A percentile compares a stretch with the other conserved stretches of the same genome.
Evolutionary conservation across 92 coral and sea anemone species (phyloP).

Genomic region (Zoanthus sociatus): DNA sequence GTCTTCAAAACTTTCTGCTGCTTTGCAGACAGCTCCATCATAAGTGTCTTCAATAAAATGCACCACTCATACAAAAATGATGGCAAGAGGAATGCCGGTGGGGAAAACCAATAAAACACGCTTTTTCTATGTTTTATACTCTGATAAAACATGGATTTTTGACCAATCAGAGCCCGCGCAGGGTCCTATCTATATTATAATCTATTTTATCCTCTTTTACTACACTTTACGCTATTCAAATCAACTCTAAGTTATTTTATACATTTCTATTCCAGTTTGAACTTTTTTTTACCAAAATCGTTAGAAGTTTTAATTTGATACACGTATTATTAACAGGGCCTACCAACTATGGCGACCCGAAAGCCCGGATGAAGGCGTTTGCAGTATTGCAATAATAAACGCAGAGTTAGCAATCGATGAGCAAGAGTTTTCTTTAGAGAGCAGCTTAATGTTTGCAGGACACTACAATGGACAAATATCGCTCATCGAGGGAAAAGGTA

Average conservation of each 20-base stretch:
- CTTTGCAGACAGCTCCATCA: too few relatives aligned
- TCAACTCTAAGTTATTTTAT: neutral
- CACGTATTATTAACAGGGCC: constrained; percentile 59
- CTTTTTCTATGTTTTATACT: too few relatives aligned
- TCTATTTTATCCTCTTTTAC: neutral
- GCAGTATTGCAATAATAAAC: constrained; percentile 82
- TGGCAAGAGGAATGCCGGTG: too few relatives aligned
- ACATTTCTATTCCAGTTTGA: too few relatives aligned
- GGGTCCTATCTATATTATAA: too few relatives aligned
- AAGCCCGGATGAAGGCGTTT: constrained; percentile 81
- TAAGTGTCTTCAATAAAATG: too few relatives aligned
- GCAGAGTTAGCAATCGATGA: constrained; percentile 73
- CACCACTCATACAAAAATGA: too few relatives aligned
- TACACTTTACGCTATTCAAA: neutral
- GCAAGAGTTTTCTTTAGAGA: constrained; percentile 58
- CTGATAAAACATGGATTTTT: too few relatives aligned
- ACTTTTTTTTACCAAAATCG: too few relatives aligned
- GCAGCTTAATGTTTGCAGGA: constrained; percentile 90
- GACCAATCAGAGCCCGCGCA: too few relatives aligned
- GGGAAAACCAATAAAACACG: too few relatives aligned
- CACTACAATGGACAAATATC: constrained; percentile 92
- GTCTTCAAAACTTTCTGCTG: too few relatives aligned
- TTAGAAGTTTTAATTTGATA: neutral
- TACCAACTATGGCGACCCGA: constrained; percentile 89
- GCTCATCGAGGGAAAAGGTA: constrained; percentile 85